These are phyloP conservation scores for Lonchura striata DNA, from an alignment of 2,113 vertebrate genomes.

Conservation along the genomic window DNA sequence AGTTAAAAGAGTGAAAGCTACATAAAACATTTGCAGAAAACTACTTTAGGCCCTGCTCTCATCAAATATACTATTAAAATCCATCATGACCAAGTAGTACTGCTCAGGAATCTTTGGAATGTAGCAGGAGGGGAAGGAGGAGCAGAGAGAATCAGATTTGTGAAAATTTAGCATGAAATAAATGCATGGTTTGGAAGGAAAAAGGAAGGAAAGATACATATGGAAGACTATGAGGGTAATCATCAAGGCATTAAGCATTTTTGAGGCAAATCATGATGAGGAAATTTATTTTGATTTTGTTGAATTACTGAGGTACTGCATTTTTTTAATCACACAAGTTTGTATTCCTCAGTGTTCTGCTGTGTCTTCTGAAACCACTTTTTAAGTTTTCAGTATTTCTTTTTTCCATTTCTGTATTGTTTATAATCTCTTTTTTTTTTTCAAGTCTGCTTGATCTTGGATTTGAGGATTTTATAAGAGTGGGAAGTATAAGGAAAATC, in stretches of 20 bases:
- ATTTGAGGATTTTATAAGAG: slow-evolving; percentile 81
- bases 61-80: background rate
- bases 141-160: background rate
- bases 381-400: background rate
- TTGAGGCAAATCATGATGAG: background rate
- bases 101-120: background rate
- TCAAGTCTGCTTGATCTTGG: slow-evolving; percentile 77
- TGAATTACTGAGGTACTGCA: background rate
- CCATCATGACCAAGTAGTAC: too few species aligned
- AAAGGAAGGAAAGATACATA: background rate
- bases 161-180: background rate
- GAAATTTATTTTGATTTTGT: background rate
- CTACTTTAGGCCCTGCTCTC: background rate
- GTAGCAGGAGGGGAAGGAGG: background rate
- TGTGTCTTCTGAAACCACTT: background rate
- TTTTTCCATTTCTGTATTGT: background rate
- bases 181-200: background rate
- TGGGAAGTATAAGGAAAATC: slow-evolving; percentile 82
- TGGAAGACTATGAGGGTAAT: background rate
- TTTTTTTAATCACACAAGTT: accelerated
- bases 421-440: background rate
- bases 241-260: background rate
- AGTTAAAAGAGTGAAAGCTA: background rate
- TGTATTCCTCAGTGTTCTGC: background rate
- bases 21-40: accelerated